Evolutionary conservation across 2,888 invertebrate species (phyloP).

Genomic region (Aspidapion aeneum): DNA sequence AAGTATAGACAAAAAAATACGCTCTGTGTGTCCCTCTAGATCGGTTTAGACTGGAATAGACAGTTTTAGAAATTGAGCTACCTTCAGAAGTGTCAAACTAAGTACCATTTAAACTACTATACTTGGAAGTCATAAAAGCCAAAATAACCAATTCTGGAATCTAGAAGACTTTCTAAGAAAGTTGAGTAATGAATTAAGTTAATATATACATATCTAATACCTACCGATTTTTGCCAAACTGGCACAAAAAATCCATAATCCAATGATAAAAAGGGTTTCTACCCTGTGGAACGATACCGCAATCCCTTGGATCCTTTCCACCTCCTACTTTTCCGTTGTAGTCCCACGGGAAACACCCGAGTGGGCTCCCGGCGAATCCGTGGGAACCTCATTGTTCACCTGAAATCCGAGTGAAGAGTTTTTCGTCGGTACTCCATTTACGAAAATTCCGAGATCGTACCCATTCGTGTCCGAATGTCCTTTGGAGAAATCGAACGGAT

Average conservation of each 20-base stretch:
- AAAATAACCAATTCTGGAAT: no score
- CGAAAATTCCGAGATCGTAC: conserved; percentile 30
- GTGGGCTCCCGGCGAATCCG: conserved; percentile 3
- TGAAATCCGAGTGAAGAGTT: conserved; percentile 25
- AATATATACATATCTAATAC: no score
- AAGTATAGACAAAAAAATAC: not conserved
- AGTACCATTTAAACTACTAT: no score
- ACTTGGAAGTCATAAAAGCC: no score
- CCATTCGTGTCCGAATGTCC: conserved; percentile 25
- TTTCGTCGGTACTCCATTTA: conserved; percentile 17
- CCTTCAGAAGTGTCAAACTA: no score
- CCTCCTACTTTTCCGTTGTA: conserved; percentile 34
- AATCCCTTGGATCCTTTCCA: conserved; percentile 66
- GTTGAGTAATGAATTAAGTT: no score
- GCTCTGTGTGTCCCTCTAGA: conserved; percentile 69
- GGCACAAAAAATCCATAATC: conserved; percentile 90
- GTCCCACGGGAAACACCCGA: conserved; percentile 2
- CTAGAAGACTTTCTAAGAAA: no score
- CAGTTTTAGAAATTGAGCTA: no score
- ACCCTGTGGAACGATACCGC: conserved; percentile 85
- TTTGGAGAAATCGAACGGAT: not conserved
- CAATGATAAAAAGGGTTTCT: conserved; percentile 92
- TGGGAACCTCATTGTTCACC: conserved; percentile 11
- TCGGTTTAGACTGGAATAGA: conserved; percentile 66
- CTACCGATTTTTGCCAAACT: conserved; percentile 96